Conservation (phyloP, 2,113 vertebrate genomes). For the Ardeotis arabs region DNA sequence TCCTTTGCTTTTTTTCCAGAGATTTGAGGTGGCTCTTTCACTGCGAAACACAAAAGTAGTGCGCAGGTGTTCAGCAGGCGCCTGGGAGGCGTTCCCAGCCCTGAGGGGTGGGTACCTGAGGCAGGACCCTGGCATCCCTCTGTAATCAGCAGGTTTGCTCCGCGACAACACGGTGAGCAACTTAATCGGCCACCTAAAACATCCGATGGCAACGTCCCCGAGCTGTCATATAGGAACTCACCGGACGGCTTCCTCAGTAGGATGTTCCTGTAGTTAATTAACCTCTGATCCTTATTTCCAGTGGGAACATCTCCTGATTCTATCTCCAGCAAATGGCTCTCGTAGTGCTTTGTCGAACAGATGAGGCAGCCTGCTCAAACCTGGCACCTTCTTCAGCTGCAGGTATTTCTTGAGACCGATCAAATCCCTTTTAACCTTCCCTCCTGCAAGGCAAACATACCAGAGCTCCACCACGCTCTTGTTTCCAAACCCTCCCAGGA, state of each 20-base stretch:
- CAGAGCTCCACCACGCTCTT: not conserved
- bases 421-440: not conserved
- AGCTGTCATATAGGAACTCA: not conserved
- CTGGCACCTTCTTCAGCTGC: not conserved
- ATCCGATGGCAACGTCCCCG: fast-evolving
- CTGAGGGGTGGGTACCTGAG: not conserved
- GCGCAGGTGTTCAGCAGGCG: not conserved
- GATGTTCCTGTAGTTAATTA: conserved; percentile 14
- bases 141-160: not conserved
- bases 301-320: not conserved
- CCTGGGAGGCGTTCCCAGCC: not conserved
- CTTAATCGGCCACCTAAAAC: not conserved
- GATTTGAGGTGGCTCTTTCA: not conserved
- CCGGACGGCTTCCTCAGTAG: not conserved
- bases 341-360: not conserved
- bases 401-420: not conserved
- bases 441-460: not conserved
- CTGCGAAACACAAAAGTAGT: conserved; percentile 5
- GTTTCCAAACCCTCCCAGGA: not conserved
- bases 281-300: conserved; percentile 24
- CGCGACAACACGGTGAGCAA: not conserved
- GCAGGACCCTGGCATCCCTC: not conserved
- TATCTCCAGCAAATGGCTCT: not conserved
- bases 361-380: not conserved
- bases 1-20: not conserved